Evolutionary conservation across 92 coral and sea anemone genomes (phyloP).

Genomic region (Epizoanthus scotinus): DNA sequence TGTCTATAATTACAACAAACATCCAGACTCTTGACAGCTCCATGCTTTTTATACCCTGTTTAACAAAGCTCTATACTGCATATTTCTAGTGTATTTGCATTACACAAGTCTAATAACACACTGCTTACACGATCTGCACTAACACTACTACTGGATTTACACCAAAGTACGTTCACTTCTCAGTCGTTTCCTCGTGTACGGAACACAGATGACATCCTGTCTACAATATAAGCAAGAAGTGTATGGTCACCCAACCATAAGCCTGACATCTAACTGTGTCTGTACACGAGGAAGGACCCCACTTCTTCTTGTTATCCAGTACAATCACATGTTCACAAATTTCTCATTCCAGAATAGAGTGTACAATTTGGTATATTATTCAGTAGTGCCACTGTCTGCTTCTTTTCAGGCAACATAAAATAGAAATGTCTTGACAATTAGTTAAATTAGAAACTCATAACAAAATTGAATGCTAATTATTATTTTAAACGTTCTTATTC

Average conservation of each 20-base stretch:
- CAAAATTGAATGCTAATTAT: slow-evolving; percentile 14
- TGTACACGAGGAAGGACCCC: no score
- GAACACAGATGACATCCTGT: no score
- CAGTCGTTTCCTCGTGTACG: no score
- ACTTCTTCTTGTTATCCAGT: no score
- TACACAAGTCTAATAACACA: not conserved
- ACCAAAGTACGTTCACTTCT: not conserved
- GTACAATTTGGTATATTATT: not conserved
- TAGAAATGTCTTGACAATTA: not conserved
- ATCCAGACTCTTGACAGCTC: not conserved
- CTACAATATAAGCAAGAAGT: no score
- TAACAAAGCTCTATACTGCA: slow-evolving; percentile 4
- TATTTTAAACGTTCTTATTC: not conserved
- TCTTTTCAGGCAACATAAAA: slow-evolving; percentile 18
- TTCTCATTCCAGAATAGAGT: no score
- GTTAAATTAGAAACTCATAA: not conserved
- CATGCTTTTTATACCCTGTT: not conserved
- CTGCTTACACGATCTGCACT: not conserved
- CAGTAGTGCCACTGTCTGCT: not conserved
- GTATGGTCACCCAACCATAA: no score
- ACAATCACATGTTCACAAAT: not conserved
- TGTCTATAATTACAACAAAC: slow-evolving; percentile 28
- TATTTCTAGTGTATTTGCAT: not conserved
- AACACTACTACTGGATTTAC: not conserved
- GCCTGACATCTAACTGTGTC: no score